These are phyloP conservation scores for Amphipyra tragopoginis DNA, from an alignment of 2,888 invertebrate species.

Conservation along the genomic window DNA sequence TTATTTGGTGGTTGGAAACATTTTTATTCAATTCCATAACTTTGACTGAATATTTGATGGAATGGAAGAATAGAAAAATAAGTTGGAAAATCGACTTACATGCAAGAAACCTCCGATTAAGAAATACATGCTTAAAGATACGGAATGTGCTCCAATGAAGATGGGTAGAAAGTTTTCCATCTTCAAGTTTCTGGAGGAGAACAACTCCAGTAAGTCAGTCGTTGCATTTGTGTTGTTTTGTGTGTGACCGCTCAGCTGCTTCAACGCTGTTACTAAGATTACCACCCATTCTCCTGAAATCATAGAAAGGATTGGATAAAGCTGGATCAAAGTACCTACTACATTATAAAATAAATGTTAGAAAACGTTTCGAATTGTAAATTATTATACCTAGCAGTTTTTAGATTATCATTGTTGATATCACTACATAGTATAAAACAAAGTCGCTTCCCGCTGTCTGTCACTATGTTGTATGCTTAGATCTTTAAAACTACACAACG, in stretches of 20 bases:
- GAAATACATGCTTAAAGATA: conserved; percentile 91
- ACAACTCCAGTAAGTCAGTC: conserved; percentile 77
- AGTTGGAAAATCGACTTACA: conserved; percentile 82
- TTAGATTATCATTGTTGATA: too few relatives aligned
- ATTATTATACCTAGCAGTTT: too few relatives aligned
- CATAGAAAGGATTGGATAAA: neutral
- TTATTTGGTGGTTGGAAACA: too few relatives aligned
- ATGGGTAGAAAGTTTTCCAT: conserved; percentile 86
- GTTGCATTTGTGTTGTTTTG: conserved; percentile 75
- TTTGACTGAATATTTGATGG: too few relatives aligned
- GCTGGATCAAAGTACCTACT: too few relatives aligned
- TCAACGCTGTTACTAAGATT: conserved; percentile 90
- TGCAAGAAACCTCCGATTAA: conserved; percentile 92
- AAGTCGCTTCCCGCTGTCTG: too few relatives aligned
- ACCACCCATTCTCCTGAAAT: conserved; percentile 92
- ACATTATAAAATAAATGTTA: too few relatives aligned
- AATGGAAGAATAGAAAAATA: neutral
- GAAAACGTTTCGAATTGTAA: too few relatives aligned
- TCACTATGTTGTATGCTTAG: too few relatives aligned
- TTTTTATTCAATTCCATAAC: too few relatives aligned
- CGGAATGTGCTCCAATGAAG: conserved; percentile 84
- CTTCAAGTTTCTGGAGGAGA: conserved; percentile 86
- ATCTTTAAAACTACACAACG: too few relatives aligned
- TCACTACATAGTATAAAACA: too few relatives aligned
- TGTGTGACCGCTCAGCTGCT: conserved; percentile 87